These are phyloP conservation scores for Porites lobata DNA, from an alignment of 92 coral and sea anemone genomes.

Conservation along the genomic window DNA sequence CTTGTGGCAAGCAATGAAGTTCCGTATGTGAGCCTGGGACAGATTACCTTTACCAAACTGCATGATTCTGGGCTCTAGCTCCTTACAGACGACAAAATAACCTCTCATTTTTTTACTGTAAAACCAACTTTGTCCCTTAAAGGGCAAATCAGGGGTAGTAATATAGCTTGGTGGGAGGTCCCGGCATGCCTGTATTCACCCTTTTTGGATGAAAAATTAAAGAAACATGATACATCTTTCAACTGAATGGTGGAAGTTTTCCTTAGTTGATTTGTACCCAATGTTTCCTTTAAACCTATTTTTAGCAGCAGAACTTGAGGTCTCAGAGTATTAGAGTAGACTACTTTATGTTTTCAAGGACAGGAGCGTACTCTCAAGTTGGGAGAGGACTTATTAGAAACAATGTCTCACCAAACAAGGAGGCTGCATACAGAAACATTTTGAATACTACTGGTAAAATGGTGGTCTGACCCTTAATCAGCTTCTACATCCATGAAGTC, in stretches of 20 bases:
- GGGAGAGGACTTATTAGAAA: not conserved
- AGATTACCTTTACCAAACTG: slow-evolving; percentile 16
- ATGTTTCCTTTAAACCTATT: not conserved
- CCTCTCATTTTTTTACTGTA: not conserved
- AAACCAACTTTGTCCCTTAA: not conserved
- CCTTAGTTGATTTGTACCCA: not conserved
- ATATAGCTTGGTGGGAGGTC: not conserved
- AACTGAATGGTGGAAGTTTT: not conserved
- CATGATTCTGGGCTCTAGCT: not conserved
- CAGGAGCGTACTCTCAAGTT: not conserved
- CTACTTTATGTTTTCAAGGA: not conserved
- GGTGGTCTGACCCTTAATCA: slow-evolving; percentile 16
- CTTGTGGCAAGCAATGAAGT: slow-evolving; percentile 16
- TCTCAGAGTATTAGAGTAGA: not conserved
- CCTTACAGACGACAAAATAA: not conserved
- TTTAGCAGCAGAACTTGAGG: not conserved
- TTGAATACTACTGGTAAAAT: not conserved
- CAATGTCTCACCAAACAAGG: not conserved
- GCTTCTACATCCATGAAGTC: slow-evolving; percentile 8
- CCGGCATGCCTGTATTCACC: not conserved
- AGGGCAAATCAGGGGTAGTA: not conserved
- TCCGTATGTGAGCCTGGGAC: slow-evolving; percentile 3
- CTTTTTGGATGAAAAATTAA: not conserved
- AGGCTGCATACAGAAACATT: not conserved
- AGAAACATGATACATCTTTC: not conserved